phyloP scores from a whole-genome alignment of 2,888 invertebrate genomes.

The Drosophila diplacantha region DNA sequence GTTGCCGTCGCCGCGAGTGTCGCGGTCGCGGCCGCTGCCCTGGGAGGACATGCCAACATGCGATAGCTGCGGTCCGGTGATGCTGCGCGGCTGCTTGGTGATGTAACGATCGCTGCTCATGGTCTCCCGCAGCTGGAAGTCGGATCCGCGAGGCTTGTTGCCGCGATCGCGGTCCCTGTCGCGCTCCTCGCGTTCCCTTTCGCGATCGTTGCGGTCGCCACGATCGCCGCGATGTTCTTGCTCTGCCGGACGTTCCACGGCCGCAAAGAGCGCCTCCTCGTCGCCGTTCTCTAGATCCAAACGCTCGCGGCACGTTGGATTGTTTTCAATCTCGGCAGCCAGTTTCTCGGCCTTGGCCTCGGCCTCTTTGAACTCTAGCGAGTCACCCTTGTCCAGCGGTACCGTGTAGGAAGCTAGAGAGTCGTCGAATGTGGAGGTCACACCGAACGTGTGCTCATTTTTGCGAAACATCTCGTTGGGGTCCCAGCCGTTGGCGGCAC shows the following conservation, averaged over 20 bases:
- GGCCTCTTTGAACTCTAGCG: slow-evolving; percentile 87
- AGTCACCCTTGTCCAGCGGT: slow-evolving; percentile 89
- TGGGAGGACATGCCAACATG: slow-evolving; percentile 70
- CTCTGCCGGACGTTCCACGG: slow-evolving; percentile 84
- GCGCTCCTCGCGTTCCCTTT: slow-evolving; percentile 60
- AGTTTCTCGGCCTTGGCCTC: slow-evolving; percentile 88
- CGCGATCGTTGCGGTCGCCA: slow-evolving; percentile 65
- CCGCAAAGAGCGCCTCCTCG: slow-evolving; percentile 91
- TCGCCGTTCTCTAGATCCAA: slow-evolving; percentile 94
- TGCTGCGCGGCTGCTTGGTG: slow-evolving; percentile 72
- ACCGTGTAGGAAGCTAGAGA: slow-evolving; percentile 94
- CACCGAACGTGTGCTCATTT: slow-evolving; percentile 94
- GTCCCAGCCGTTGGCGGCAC: slow-evolving; percentile 95
- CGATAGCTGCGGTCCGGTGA: slow-evolving; percentile 70
- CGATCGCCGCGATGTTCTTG: slow-evolving; percentile 59
- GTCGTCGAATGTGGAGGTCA: slow-evolving; percentile 94
- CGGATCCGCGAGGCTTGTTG: slow-evolving; percentile 54
- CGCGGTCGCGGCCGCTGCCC: slow-evolving; percentile 49
- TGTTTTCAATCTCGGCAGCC: slow-evolving; percentile 94
- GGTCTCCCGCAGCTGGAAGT: slow-evolving; percentile 67
- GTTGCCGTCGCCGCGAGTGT: slow-evolving; percentile 44
- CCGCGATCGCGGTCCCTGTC: slow-evolving; percentile 59
- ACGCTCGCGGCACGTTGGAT: slow-evolving; percentile 88
- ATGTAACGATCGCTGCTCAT: slow-evolving; percentile 74
- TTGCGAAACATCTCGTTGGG: slow-evolving; percentile 97